Conservation (phyloP, 2,113 vertebrate species). For the Oreotrochilus melanogaster region DNA sequence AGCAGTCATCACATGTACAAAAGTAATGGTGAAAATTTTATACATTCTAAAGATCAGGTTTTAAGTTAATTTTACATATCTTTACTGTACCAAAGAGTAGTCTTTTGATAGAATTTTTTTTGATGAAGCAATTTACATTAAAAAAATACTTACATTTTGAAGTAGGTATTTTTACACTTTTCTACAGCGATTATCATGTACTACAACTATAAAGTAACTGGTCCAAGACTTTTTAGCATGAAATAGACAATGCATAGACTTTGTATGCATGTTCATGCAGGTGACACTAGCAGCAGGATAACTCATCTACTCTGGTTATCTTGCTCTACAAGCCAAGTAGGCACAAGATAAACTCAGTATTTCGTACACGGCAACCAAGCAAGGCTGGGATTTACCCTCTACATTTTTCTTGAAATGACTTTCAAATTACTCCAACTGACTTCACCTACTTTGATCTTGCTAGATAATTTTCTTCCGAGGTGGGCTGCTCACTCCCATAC, state of each 20-base stretch:
- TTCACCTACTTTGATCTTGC: background rate
- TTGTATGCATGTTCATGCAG: background rate
- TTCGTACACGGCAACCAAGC: background rate
- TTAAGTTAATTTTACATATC: background rate
- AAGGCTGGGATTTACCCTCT: background rate
- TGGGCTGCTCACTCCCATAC: background rate
- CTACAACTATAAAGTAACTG: background rate
- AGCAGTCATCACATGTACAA: background rate
- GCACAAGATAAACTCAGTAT: background rate
- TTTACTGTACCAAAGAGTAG: background rate
- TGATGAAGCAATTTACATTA: background rate
- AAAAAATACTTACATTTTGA: background rate
- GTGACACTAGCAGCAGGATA: background rate
- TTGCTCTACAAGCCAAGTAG: background rate
- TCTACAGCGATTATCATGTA: background rate
- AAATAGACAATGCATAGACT: background rate
- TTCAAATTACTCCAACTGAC: background rate
- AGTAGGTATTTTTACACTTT: background rate
- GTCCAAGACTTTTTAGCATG: background rate
- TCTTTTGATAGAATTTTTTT: background rate
- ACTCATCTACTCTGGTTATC: background rate
- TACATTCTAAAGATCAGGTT: background rate
- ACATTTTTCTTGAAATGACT: background rate
- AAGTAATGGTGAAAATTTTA: background rate
- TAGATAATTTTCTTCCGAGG: background rate